Evolutionary conservation across 2,888 invertebrate species (phyloP).

Genomic region (Hermaeophaga mercurialis): DNA sequence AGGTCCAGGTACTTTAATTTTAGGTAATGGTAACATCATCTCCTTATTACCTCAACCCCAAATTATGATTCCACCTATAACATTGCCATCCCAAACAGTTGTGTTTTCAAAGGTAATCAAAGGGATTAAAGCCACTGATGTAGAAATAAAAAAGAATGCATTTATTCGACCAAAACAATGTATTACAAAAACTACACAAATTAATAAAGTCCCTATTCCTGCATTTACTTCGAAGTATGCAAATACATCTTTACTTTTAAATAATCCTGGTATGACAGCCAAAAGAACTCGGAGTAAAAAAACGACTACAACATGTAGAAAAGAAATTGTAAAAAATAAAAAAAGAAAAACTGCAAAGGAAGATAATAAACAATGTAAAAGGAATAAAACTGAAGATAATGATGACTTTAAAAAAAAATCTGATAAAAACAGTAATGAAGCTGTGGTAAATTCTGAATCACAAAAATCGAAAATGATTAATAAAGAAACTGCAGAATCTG

Average conservation of each 20-base stretch:
- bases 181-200: constrained; percentile 53
- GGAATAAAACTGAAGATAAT: constrained; percentile 2
- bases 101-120: constrained; percentile 4
- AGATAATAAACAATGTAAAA: constrained; percentile 6
- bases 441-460: background rate
- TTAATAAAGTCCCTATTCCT: constrained; percentile 57
- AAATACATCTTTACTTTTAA: constrained; percentile 20
- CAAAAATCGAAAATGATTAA: constrained; percentile 2
- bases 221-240: constrained; percentile 52
- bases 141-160: constrained; percentile 10
- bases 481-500: constrained; percentile 27
- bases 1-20: constrained; percentile 54
- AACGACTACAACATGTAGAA: background rate
- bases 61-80: constrained; percentile 41
- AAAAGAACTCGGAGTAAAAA: constrained; percentile 23
- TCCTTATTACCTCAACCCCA: constrained; percentile 49
- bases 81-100: constrained; percentile 15
- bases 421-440: background rate
- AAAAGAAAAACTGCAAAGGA: constrained; percentile 13
- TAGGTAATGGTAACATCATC: constrained; percentile 54
- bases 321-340: constrained; percentile 1
- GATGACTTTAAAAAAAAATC: background rate
- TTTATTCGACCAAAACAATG: constrained; percentile 42
- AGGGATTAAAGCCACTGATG: constrained; percentile 6
- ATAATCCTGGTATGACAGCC: constrained; percentile 14